Percentiles rank a stretch among this genome's conserved stretches.
phyloP scores from a whole-genome alignment of 1,140 invertebrate species.

The Micrasema minimum region DNA sequence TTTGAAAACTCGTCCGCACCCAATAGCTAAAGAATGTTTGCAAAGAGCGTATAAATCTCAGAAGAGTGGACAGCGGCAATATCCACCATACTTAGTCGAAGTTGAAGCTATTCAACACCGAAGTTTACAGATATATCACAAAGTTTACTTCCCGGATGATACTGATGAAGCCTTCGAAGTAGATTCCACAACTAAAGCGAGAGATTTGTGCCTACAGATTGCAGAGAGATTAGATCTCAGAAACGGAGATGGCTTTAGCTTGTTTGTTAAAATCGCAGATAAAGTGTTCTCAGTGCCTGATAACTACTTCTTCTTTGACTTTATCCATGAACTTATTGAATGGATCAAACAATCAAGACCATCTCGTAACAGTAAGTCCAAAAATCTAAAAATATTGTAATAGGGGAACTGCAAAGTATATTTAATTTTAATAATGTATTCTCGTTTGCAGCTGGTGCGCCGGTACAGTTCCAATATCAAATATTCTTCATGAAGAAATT shows the following conservation, averaged over 20 bases:
- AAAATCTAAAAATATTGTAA: constrained; percentile 13
- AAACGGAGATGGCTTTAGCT: constrained; percentile 86
- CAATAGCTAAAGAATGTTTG: constrained; percentile 84
- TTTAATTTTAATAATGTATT: background rate
- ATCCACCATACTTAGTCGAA: constrained; percentile 92
- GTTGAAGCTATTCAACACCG: constrained; percentile 95
- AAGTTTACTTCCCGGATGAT: constrained; percentile 93
- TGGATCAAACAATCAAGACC: constrained; percentile 88
- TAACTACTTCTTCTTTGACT: constrained; percentile 95
- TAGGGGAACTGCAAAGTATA: background rate
- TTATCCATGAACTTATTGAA: constrained; percentile 86
- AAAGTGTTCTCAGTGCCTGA: constrained; percentile 95
- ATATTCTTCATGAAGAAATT: constrained; percentile 98
- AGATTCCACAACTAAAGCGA: constrained; percentile 85
- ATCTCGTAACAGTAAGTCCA: constrained; percentile 73
- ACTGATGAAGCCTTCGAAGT: constrained; percentile 86
- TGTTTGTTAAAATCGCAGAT: constrained; percentile 93
- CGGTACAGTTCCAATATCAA: constrained; percentile 87
- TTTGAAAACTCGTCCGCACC: constrained; percentile 80
- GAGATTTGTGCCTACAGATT: constrained; percentile 88
- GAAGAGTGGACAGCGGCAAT: constrained; percentile 83
- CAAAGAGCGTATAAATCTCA: constrained; percentile 84
- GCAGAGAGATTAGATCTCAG: constrained; percentile 77
- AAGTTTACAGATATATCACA: constrained; percentile 94
- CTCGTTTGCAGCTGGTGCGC: constrained; percentile 58